These are phyloP conservation scores for Brenthis daphne DNA, from an alignment of 2,888 invertebrate species.

Conservation along the genomic window DNA sequence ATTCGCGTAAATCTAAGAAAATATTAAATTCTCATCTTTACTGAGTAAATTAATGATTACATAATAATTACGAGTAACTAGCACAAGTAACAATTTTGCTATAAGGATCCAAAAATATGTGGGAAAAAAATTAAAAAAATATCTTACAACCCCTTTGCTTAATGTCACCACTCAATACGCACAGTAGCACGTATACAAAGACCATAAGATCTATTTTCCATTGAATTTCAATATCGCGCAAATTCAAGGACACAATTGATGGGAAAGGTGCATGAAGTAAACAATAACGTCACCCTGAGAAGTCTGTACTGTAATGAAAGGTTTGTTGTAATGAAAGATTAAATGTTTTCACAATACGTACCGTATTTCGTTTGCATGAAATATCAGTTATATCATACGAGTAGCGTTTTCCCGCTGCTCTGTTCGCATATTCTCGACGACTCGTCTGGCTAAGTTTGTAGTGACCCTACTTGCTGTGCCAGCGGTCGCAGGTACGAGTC, in stretches of 20 bases:
- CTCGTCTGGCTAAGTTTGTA: too few species aligned
- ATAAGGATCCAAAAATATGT: too few species aligned
- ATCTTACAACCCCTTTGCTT: constrained; percentile 5
- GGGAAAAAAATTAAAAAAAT: not conserved
- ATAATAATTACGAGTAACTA: too few species aligned
- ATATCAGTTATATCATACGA: constrained; percentile 4
- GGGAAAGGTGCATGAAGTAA: constrained; percentile 14
- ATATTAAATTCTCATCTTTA: too few species aligned
- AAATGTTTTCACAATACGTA: not conserved
- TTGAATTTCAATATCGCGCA: not conserved
- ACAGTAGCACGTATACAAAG: constrained; percentile 10
- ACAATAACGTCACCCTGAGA: constrained; percentile 12
- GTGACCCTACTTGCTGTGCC: too few species aligned
- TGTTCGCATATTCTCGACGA: too few species aligned
- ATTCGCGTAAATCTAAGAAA: too few species aligned
- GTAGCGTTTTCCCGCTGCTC: not conserved
- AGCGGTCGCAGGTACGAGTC: too few species aligned
- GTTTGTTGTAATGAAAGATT: constrained; percentile 6
- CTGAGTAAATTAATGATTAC: too few species aligned
- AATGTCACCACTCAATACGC: not conserved
- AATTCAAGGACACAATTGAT: constrained; percentile 17
- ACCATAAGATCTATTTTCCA: constrained; percentile 2
- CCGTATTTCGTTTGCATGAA: not conserved
- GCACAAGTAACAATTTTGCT: too few species aligned
- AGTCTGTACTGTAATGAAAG: constrained; percentile 4